These are phyloP conservation scores for human DNA, from an alignment of 2,113 vertebrate species.

Conservation along the genomic window GRCh38 chr3:58915501-58916000, in stretches of 20 bases:
- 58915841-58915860: slow-evolving; percentile 3
- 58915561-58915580: neutral
- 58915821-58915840: neutral
- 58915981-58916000: neutral
- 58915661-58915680: neutral
- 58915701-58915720: neutral
- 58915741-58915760: neutral
- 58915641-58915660: neutral
- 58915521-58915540: neutral
- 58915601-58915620: neutral
- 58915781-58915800: neutral
- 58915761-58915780: neutral
- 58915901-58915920: neutral
- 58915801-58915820: neutral
- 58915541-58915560: neutral
- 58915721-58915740: neutral
- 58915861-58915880: neutral
- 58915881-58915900: neutral
- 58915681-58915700: neutral
- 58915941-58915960: neutral
- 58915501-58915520: neutral
- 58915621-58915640: neutral
- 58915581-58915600: neutral
- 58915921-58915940: neutral
- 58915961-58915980: neutral